Evolutionary conservation across 2,113 vertebrate species (phyloP).

Genomic region (Nesoenas mayeri): DNA sequence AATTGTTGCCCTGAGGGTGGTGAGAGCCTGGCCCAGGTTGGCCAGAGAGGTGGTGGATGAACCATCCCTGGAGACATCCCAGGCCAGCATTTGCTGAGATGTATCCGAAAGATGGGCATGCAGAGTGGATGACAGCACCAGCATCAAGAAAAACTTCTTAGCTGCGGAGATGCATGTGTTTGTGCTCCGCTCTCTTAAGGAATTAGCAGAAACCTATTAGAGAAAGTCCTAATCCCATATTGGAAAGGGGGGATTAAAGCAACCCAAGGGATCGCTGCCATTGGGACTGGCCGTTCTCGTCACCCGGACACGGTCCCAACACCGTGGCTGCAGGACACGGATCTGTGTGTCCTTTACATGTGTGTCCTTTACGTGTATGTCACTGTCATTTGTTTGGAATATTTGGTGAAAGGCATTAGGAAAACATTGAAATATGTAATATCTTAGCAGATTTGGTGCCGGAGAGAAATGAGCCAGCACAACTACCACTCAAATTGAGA

Average conservation of each 20-base stretch:
- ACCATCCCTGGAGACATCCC: too few relatives aligned
- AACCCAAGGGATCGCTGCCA: background rate
- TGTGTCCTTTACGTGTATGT: too few relatives aligned
- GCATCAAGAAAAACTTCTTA: background rate
- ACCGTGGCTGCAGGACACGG: too few relatives aligned
- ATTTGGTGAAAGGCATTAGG: background rate
- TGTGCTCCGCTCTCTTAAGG: background rate
- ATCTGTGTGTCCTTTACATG: too few relatives aligned
- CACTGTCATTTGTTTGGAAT: too few relatives aligned
- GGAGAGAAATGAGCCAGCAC: too few relatives aligned
- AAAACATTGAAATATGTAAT: background rate
- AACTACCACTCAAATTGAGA: too few relatives aligned
- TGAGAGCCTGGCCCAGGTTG: too few relatives aligned
- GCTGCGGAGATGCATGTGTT: background rate
- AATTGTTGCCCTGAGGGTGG: too few relatives aligned
- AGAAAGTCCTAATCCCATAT: background rate
- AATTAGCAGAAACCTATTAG: conserved; percentile 11
- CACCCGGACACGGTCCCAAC: too few relatives aligned
- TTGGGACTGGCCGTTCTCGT: fast-evolving
- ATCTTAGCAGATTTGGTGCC: background rate
- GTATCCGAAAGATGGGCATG: background rate
- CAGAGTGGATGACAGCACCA: background rate
- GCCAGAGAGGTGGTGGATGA: too few relatives aligned
- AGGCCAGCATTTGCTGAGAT: background rate
- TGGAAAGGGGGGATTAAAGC: background rate